Conservation (phyloP, 2,888 invertebrate genomes). For the Malachius bipustulatus region DNA sequence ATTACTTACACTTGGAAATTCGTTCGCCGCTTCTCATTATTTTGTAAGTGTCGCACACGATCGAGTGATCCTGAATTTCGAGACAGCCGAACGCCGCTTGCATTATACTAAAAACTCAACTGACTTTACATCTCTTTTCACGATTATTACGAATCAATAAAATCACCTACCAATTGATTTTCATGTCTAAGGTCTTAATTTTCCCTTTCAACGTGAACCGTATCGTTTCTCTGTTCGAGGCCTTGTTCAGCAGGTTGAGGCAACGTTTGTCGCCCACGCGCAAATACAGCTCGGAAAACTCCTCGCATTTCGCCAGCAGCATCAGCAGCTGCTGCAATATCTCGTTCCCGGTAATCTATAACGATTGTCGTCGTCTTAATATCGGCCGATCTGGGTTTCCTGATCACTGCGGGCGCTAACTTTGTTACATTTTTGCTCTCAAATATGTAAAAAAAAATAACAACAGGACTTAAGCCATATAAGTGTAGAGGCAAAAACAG, state of each 20-base stretch:
- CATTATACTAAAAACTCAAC: conserved; percentile 53
- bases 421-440: no score
- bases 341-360: conserved; percentile 49
- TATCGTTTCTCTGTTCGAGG: conserved; percentile 44
- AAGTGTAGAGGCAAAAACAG: no score
- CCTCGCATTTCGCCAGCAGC: conserved; percentile 49
- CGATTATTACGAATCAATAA: no score
- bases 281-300: conserved; percentile 55
- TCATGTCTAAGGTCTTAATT: conserved; percentile 59
- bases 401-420: no score
- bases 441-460: no score
- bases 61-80: conserved; percentile 51
- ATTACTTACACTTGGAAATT: conserved; percentile 52
- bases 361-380: no score
- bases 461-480: no score
- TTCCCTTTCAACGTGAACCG: conserved; percentile 59
- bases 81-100: conserved; percentile 64
- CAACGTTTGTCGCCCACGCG: conserved; percentile 56
- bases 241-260: conserved; percentile 58
- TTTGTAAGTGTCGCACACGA: conserved; percentile 57
- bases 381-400: no score
- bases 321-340: conserved; percentile 42
- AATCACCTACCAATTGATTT: conserved; percentile 55
- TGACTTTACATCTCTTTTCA: no score
- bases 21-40: conserved; percentile 56